phyloP scores from a whole-genome alignment of 2,888 invertebrate species.

The Trichopoda pennipes region DNA sequence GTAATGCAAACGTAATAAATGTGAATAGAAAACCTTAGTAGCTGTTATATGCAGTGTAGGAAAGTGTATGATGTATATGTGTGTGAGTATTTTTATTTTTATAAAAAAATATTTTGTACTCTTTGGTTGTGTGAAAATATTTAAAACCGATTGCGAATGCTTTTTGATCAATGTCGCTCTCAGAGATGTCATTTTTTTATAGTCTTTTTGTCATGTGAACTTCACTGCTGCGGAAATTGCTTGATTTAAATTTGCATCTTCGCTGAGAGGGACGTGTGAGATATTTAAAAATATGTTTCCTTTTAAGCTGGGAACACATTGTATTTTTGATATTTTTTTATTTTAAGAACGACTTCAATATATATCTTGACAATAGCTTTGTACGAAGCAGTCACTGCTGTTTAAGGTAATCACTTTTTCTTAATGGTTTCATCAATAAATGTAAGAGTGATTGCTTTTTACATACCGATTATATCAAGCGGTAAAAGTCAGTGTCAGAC shows the following conservation, averaged over 20 bases:
- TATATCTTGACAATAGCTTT: too few relatives aligned
- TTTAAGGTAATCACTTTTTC: too few relatives aligned
- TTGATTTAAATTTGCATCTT: not conserved
- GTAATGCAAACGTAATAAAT: conserved; percentile 62
- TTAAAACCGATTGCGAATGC: conserved; percentile 40
- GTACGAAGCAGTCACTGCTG: too few relatives aligned
- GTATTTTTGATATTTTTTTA: too few relatives aligned
- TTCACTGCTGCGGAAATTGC: conserved; percentile 23
- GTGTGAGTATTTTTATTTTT: not conserved
- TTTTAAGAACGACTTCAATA: too few relatives aligned
- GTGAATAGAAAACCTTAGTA: conserved; percentile 10
- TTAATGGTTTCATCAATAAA: too few relatives aligned
- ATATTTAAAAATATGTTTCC: not conserved
- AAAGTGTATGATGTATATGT: too few relatives aligned
- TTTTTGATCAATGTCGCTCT: conserved; percentile 65
- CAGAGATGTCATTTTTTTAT: conserved; percentile 1
- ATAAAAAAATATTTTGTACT: conserved; percentile 21
- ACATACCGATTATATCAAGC: too few relatives aligned
- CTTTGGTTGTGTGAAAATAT: conserved; percentile 44
- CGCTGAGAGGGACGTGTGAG: not conserved
- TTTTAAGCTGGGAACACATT: too few relatives aligned
- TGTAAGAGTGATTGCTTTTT: too few relatives aligned
- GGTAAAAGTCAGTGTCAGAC: too few relatives aligned
- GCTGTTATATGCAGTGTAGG: too few relatives aligned
- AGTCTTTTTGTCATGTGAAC: conserved; percentile 9